Base-by-base conservation (phyloP, 2,113 vertebrate genomes). In the Noturus placidus region DNA sequence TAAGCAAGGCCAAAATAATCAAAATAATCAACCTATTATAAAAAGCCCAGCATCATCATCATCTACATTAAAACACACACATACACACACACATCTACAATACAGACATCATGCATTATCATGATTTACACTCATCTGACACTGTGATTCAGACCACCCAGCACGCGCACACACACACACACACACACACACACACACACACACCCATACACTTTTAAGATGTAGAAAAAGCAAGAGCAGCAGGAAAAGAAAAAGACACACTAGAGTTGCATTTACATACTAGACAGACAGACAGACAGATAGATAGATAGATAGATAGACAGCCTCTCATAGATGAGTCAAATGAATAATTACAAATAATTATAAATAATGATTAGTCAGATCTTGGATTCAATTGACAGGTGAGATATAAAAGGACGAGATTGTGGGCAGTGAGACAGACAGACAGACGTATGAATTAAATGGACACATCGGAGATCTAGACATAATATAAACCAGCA, bases 111-210 rank as follows among this genome's bases (percentile, higher is more conserved):
- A 25, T 87, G 67, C 80, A 52, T 83, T 63, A 42, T 83, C 69
- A 87, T 65, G 50, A 83, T 57, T 56, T 56, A 86, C 54, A 76
- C 76, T 56, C 52, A 67, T 76, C 52, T 35, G 42, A 69, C 63
- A 79, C 57, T 20, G n/a, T 72, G 33, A 82, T 42, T 63, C 76
- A 81, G 59, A 79, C 83, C 82, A 82, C 81, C 81, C 59, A 67
- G 42, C 61, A 42, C 74, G 85, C 46, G 10, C 46, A 50, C 46
- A 46, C 46, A 46, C 7, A 46, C 46, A 46, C 46, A 46, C 46
- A 46, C 46, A 10, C 42, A 42, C 38, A 63, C 14, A 61, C 22
- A 85, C 20, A 74, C n/a, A 74, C 83, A 56, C 83, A 72, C 83
- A 35, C 30, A 42, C 38, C 14, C 65, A 72, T 19, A 72, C 30